Base-by-base conservation (phyloP, 2,797 vertebrate species). In the Lepidocolaptes lacrymiger region DNA sequence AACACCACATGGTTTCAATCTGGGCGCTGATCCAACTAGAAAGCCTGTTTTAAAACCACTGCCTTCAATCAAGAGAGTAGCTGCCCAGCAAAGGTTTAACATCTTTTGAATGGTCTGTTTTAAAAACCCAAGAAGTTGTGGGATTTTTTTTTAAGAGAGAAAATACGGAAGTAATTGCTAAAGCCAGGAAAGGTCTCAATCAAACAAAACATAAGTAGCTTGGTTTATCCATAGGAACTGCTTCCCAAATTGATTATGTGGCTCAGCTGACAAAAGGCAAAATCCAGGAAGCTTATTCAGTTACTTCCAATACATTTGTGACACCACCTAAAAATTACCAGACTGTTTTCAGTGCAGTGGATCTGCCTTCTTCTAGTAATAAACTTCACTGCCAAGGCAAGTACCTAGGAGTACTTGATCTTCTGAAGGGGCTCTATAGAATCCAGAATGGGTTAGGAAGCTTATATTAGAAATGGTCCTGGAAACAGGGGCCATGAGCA, bases 1-100 rank as follows among this genome's bases (percentile, higher is more conserved):
- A 85, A 77, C 14, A 79, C 34, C 91, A 92, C 39, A 91, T 0
- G 1, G 91, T 93, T 88, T 58, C 85, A 95, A 92, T 49, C 12
- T 36, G 44, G 76, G 32, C 3, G 15, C 13, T 73, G 37, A 75
- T 48, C n/a, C 46, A 48, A 19, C 23, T 39, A 43, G 67, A 83
- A 68, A 91, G 62, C 6, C 10, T 3, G 1, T 58, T 88, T 92
- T 37, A 49, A 92, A 78, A 48, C 20, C 24, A 54, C 23, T 39
- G 62, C 39, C 46, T 82, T 94, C 55, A 68, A 3, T 30, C 52
- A 92, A n/a, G 23, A 77, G 36, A 87, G 39, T 3, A 75, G 77
- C 34, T 68, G 30, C 48, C 9, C 59, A 85, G 51, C 16, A 75
- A 78, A 89, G 7, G 12, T 21, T 43, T 59, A 85, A 66, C 11